A percentile compares a stretch with the other conserved stretches of the same genome.
phyloP scores from a whole-genome alignment of 2,113 vertebrate genomes.

The Saimiri boliviensis region DNA sequence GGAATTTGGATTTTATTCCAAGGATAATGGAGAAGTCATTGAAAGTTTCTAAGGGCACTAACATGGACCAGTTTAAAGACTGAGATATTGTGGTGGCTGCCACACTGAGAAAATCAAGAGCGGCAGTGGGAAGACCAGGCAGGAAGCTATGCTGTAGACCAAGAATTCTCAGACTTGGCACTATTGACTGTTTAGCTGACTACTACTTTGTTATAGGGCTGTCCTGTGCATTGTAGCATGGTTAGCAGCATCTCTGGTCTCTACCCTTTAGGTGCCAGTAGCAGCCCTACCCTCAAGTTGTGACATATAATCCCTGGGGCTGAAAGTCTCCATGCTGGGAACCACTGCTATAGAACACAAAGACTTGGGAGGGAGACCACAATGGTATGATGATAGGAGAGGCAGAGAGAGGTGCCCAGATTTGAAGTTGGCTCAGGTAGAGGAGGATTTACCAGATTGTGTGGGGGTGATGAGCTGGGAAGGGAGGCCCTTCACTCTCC shows the following conservation, averaged over 20 bases:
- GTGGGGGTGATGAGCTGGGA: accelerated
- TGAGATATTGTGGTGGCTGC: neutral
- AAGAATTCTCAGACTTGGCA: neutral
- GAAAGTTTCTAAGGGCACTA: neutral
- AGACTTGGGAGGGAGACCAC: too few relatives aligned
- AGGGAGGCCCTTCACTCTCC: neutral
- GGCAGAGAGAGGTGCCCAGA: neutral
- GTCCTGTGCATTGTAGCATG: neutral
- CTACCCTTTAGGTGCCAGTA: neutral
- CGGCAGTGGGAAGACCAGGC: neutral
- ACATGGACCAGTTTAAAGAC: neutral
- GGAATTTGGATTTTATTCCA: neutral
- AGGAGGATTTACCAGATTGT: neutral
- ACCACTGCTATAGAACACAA: neutral
- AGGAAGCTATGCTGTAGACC: neutral
- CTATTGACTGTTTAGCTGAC: neutral
- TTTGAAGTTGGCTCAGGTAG: neutral
- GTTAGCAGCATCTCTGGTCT: neutral
- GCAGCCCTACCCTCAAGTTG: neutral
- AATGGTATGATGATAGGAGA: neutral
- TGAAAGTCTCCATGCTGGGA: neutral
- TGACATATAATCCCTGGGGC: neutral
- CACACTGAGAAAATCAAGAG: neutral
- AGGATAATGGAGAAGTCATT: neutral
- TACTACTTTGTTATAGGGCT: neutral